A percentile compares a stretch with the other conserved stretches of the same genome.
These are phyloP conservation scores for Zonotrichia albicollis DNA, from an alignment of 2,797 vertebrate genomes.

Conservation along the genomic window DNA sequence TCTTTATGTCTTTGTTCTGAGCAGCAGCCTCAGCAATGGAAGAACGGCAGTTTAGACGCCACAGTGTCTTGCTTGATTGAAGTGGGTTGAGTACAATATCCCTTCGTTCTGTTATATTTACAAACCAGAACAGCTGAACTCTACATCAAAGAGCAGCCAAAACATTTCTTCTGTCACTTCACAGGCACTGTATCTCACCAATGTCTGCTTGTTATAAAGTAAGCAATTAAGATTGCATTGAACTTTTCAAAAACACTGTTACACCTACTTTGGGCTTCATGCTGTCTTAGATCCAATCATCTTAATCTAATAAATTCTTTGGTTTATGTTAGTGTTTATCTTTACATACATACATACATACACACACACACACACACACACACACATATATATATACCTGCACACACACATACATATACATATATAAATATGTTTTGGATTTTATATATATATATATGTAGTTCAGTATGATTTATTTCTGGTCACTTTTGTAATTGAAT, in stretches of 20 bases:
- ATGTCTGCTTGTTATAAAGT: conserved; percentile 40
- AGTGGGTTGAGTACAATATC: conserved; percentile 66
- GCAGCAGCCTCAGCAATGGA: conserved; percentile 33
- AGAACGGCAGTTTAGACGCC: conserved; percentile 46
- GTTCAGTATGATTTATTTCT: conserved; percentile 58
- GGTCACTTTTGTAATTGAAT: conserved; percentile 56
- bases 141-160: conserved; percentile 67
- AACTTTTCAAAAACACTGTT: conserved; percentile 2
- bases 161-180: conserved; percentile 76
- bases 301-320: conserved; percentile 19
- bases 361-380: not conserved
- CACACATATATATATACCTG: not conserved
- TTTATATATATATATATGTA: not conserved
- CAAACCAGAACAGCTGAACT: conserved; percentile 68
- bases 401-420: not conserved
- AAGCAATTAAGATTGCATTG: conserved; percentile 45
- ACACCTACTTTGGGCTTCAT: not conserved
- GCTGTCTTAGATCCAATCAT: conserved; percentile 28
- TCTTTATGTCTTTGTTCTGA: conserved; percentile 55
- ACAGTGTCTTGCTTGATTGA: conserved; percentile 63
- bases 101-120: conserved; percentile 66
- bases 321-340: not conserved
- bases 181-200: conserved; percentile 73
- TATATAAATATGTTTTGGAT: too few relatives aligned
- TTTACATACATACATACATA: not conserved